Percentiles rank a stretch among this genome's conserved stretches.
These are phyloP conservation scores for Acanthis flammea DNA, from an alignment of 2,797 vertebrate species.

Conservation along the genomic window DNA sequence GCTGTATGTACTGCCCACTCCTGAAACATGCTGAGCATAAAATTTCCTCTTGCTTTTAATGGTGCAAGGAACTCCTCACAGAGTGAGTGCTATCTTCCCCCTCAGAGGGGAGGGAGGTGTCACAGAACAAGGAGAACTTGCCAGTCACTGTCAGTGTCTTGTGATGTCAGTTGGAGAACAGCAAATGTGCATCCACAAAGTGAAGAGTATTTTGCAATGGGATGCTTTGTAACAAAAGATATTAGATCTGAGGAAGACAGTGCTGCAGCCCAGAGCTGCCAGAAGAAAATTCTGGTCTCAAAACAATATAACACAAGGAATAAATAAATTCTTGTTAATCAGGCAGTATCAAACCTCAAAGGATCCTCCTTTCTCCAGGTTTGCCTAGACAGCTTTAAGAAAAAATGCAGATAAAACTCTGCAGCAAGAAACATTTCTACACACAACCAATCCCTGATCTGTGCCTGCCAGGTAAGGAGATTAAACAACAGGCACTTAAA, in stretches of 20 bases:
- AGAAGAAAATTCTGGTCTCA: neutral
- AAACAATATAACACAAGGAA: neutral
- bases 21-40: neutral
- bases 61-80: neutral
- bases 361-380: neutral
- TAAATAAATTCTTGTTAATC: neutral
- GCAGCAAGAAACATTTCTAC: neutral
- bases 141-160: neutral
- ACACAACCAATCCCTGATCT: neutral
- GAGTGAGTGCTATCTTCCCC: neutral
- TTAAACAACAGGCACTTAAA: neutral
- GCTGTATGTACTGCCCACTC: neutral
- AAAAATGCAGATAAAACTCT: neutral
- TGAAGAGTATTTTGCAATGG: neutral
- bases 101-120: neutral
- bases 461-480: neutral
- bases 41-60: neutral
- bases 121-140: neutral
- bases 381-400: neutral
- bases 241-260: neutral
- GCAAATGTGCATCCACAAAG: neutral
- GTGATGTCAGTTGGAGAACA: neutral
- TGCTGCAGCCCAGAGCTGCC: neutral
- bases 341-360: neutral
- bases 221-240: neutral